Evolutionary conservation across 2,113 vertebrate genomes (phyloP), one percentile per base, ranked within the genome.

Genomic region (Chaetorhynchus papuensis): DNA sequence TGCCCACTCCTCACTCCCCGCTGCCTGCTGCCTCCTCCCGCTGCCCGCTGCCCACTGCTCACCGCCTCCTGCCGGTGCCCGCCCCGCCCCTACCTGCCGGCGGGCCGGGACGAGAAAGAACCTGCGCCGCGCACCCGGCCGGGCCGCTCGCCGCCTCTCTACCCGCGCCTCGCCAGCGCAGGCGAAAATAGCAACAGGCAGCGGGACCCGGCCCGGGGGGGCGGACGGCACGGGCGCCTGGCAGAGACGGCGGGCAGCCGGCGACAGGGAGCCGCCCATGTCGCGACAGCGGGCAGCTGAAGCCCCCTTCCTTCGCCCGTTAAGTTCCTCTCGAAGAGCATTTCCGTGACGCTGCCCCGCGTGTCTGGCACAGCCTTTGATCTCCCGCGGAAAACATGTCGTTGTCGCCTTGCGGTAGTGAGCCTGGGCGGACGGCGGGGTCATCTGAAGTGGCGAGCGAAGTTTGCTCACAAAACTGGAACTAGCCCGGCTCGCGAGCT

Each of bases 361-460:
- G 35, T 19, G 39, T 17, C 35, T 13, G 57, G 22, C 61, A 18
- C 22, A 37, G 6, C 20, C 13, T 14, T 21, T 9, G 30, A 0
- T 23, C 33, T 47, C 23, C 79, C 35, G 15, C 54, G 21, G 42
- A 6, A 61, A 39, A 15, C 23, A 0, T 1, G 44, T 17, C 49
- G 1, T 4, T 9, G 30, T 15, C 26, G 9, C 50, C 56, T 11
- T 3, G 80, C 8, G 13, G 18, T 1, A 1, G 39, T 1, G 35
- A 68, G 66, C 37, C n/a, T 13, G 21, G n/a, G 33, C 2, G 54
- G 17, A 1, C 11, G 13, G 61, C 37, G 11, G 3, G 11, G 13
- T 8, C 4, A 2, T 28, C 71, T 11, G 59, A 21, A 28, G 13
- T 0, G 26, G 39, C 2, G 16, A 31, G 54, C 1, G 0, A 13